phyloP scores from a whole-genome alignment of 2,113 vertebrate species.

The Recurvirostra avosetta region DNA sequence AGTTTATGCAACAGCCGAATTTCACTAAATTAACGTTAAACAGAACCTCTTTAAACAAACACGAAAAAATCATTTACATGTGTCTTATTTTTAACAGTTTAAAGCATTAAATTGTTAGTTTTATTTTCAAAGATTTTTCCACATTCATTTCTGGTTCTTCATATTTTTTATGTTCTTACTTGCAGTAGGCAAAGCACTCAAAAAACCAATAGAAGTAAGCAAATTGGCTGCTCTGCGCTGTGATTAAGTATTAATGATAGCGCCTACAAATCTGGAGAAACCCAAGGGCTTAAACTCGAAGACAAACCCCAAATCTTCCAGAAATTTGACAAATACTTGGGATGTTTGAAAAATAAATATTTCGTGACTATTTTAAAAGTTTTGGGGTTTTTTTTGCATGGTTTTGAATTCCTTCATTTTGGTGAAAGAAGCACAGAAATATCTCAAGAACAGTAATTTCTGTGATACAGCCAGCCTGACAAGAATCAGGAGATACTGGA shows the following conservation, averaged over 20 bases:
- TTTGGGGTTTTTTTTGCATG: not conserved
- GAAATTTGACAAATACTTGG: not conserved
- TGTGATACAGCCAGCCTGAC: not conserved
- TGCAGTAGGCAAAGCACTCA: not conserved
- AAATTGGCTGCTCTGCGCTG: not conserved
- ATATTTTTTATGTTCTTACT: not conserved
- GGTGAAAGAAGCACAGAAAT: not conserved
- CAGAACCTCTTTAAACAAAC: slow-evolving; percentile 47
- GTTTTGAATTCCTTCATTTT: not conserved
- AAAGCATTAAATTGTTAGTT: slow-evolving; percentile 3
- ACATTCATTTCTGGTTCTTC: not conserved
- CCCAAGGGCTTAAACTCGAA: not conserved
- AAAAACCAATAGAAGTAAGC: not conserved
- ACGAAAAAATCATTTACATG: slow-evolving; percentile 47
- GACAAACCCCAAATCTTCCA: not conserved
- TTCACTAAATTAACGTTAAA: slow-evolving; percentile 45
- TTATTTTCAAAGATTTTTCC: slow-evolving; percentile 9
- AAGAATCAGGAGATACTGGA: not conserved
- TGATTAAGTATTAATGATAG: not conserved
- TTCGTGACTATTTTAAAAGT: not conserved
- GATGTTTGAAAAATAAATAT: not conserved
- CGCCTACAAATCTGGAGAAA: not conserved
- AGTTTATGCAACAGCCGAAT: slow-evolving; percentile 32
- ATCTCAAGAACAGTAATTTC: not conserved
- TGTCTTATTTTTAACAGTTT: slow-evolving; percentile 43